Evolutionary conservation across 2,888 invertebrate genomes (phyloP), one percentile per base, ranked within the genome.

Genomic region (Heteromurus nitidus): DNA sequence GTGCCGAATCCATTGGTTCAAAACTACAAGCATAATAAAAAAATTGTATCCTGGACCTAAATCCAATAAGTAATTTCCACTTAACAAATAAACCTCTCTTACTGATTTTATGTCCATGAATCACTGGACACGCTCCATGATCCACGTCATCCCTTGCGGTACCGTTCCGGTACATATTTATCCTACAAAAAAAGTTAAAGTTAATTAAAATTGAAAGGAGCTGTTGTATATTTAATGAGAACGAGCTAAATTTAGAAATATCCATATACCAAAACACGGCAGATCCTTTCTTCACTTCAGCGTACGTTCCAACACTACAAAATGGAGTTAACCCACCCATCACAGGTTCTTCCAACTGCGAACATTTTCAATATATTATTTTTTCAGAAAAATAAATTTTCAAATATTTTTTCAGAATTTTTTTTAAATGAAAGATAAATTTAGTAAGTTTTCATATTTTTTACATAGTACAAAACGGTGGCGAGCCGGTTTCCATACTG

Each of bases 81-180:
- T 5, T 50, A 50, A 50, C n/a, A n/a, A n/a, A n/a, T 7, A 50
- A n/a, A 50, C 3, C 13, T 5, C 3, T 50, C 5, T 20, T 65
- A 65, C 65, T 22, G 22, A 69, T 69, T 69, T 69, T 69, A 16
- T 55, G 55, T 2, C 69, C 69, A 55, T 69, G 69, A 31, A 69
- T 28, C 24, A 69, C 69, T n/a, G 69, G 69, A 30, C 69, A 69
- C 16, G 55, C 11, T 9, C 47, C 55, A n/a, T 69, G 69, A 2
- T 11, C 13, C 24, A 69, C 44, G n/a, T 69, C 69, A 2, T 31
- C 16, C 26, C 69, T 69, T 1, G 20, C 11, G 1, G 31, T 69
- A 2, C 69, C 69, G 30, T 69, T 69, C 13, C 53, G 30, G 22
- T 69, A 55, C 55, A 55, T 28, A 24, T 69, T 50, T 31, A 24